Conservation (phyloP, 2,113 vertebrate species). For the Peucedramus taeniatus region DNA sequence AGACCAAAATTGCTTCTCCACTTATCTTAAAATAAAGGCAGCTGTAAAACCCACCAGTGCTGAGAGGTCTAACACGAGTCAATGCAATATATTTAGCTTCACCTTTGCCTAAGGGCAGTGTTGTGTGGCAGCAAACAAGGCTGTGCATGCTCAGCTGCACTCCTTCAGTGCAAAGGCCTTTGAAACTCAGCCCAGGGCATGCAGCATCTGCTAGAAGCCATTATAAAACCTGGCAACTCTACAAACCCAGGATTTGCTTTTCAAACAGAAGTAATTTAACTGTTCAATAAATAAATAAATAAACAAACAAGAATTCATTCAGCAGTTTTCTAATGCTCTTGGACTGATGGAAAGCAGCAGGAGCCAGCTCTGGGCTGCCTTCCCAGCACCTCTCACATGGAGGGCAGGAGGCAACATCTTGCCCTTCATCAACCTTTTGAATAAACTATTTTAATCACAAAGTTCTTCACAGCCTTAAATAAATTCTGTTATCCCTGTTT, state of each 20-base stretch:
- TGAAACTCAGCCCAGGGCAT: not conserved
- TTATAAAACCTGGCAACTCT: not conserved
- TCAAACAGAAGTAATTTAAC: not conserved
- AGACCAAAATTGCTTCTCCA: not conserved
- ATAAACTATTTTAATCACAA: not conserved
- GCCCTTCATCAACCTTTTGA: not conserved
- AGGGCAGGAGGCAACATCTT: not conserved
- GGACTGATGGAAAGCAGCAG: not conserved
- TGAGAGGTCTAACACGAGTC: not conserved
- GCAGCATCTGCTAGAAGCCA: not conserved
- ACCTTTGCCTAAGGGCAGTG: not conserved
- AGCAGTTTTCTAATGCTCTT: not conserved
- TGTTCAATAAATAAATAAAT: not conserved
- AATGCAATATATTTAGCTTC: not conserved
- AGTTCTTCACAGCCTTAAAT: not conserved
- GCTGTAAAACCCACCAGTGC: not conserved
- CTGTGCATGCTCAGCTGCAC: not conserved
- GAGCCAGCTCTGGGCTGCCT: not conserved
- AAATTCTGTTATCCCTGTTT: not conserved
- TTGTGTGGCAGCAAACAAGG: not conserved
- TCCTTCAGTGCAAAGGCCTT: not conserved
- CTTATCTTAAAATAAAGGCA: not conserved
- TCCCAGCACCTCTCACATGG: fast-evolving
- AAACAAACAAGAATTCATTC: not conserved
- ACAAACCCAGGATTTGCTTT: not conserved